Percentiles rank a stretch among this genome's conserved stretches.
Conservation (phyloP, 2,113 vertebrate genomes). For the Pelvicachromis taeniatus region DNA sequence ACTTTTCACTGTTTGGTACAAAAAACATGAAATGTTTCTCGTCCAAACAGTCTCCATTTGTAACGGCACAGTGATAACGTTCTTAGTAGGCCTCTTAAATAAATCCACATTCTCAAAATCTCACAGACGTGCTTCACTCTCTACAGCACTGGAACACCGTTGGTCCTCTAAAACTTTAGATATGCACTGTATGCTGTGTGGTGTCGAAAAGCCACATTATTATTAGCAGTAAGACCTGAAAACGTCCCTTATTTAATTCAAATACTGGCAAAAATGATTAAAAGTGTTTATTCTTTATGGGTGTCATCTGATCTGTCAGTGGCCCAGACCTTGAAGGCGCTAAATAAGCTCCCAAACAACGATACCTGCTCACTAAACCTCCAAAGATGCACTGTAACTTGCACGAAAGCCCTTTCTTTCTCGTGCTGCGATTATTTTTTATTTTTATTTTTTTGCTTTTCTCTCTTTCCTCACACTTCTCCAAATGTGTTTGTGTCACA, state of each 20-base stretch:
- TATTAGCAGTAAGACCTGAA: background rate
- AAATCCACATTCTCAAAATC: background rate
- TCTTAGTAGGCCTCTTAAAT: background rate
- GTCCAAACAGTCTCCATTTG: background rate
- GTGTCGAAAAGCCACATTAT: background rate
- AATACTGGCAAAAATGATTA: background rate
- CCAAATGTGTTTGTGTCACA: slow-evolving; percentile 53
- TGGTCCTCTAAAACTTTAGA: background rate
- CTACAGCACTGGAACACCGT: background rate
- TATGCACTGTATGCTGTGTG: background rate
- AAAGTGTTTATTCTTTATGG: background rate
- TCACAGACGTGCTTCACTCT: background rate
- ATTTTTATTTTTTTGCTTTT: slow-evolving; percentile 13
- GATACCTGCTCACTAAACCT: background rate
- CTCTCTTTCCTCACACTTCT: slow-evolving; percentile 50
- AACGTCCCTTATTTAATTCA: background rate
- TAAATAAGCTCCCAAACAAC: slow-evolving; percentile 16
- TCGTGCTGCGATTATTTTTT: slow-evolving; percentile 18
- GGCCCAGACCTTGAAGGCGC: slow-evolving; percentile 5
- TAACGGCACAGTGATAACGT: background rate
- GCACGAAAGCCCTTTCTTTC: slow-evolving; percentile 19
- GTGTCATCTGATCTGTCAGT: slow-evolving; percentile 4
- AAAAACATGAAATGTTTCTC: background rate
- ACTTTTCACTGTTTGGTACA: background rate
- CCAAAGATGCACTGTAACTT: slow-evolving; percentile 63